Conservation (phyloP, 2,888 invertebrate species). For the Chydorus sphaericus region DNA sequence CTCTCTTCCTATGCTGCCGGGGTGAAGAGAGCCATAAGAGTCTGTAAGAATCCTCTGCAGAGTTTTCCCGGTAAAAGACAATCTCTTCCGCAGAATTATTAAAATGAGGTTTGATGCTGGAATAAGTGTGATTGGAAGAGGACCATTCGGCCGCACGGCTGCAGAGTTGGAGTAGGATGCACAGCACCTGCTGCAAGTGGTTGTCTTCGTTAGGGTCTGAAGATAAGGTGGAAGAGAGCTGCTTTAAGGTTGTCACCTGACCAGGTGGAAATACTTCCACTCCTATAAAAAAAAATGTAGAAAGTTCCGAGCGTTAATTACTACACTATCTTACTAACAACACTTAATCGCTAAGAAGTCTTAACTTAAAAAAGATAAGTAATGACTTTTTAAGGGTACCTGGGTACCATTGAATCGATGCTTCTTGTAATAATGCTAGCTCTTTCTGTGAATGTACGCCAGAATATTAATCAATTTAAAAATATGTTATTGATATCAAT, state of each 20-base stretch:
- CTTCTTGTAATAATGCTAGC: too few species aligned
- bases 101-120: too few species aligned
- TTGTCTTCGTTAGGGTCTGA: not conserved
- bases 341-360: too few species aligned
- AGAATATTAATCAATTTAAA: too few species aligned
- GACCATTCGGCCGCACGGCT: not conserved
- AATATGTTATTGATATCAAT: too few species aligned
- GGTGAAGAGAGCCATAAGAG: not conserved
- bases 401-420: too few species aligned
- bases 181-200: not conserved
- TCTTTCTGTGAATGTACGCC: too few species aligned
- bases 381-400: too few species aligned
- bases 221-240: not conserved
- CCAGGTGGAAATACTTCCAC: constrained; percentile 9
- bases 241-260: not conserved
- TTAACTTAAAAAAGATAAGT: not conserved
- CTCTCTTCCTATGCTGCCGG: too few species aligned
- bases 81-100: too few species aligned
- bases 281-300: not conserved
- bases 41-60: not conserved
- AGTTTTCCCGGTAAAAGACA: not conserved
- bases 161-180: not conserved
- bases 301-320: too few species aligned
- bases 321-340: too few species aligned
- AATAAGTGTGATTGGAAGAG: not conserved